phyloP scores from a whole-genome alignment of 2,797 vertebrate genomes.

The Platalea minor region DNA sequence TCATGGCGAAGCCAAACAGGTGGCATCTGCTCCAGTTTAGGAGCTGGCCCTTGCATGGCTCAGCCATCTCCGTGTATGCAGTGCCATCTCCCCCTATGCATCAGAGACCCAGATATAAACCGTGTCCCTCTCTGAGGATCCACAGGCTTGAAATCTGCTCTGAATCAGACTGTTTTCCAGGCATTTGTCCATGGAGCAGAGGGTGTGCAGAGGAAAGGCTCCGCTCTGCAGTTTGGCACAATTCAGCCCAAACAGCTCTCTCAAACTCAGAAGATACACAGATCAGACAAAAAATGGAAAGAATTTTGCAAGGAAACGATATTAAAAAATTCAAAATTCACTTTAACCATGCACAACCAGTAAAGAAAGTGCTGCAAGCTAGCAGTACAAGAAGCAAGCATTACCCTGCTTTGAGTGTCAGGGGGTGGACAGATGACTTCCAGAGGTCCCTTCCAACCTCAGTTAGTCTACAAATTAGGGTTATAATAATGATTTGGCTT shows the following conservation, averaged over 20 bases:
- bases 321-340: neutral
- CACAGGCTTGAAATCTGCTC: neutral
- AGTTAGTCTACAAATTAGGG: neutral
- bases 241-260: neutral
- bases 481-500: neutral
- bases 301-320: neutral
- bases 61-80: neutral
- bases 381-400: neutral
- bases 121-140: neutral
- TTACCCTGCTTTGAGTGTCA: neutral
- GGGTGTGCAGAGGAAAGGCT: neutral
- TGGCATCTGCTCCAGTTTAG: neutral
- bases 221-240: neutral
- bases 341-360: neutral
- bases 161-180: neutral
- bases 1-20: neutral
- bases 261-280: neutral
- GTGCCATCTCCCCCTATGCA: neutral
- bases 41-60: fast-evolving
- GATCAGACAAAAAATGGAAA: neutral
- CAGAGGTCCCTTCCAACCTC: neutral
- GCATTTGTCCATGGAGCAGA: neutral
- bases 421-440: neutral
- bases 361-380: neutral
- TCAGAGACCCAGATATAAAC: neutral